Evolutionary conservation across 2,888 invertebrate genomes (phyloP), one percentile per base, ranked within the genome.

Genomic region (Heliconius charithonia): DNA sequence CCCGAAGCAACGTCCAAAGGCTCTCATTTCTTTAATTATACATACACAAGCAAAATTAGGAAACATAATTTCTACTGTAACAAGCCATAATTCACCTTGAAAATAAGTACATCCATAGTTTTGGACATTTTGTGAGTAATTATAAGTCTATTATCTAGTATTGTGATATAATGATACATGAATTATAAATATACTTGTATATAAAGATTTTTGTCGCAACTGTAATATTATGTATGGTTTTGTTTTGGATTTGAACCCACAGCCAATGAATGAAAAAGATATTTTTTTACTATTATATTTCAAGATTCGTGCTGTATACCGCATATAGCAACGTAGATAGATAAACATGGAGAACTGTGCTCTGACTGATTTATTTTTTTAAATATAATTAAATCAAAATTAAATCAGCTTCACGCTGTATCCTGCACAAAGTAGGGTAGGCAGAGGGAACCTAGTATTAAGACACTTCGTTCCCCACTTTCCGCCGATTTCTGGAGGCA

Each of bases 121-220:
- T 72, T 41, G 37, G 67, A 32, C 32, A 56, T 59, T 72, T 29
- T 32, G 56, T 71, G 51, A 16, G 7, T 41, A 27, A 71, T 56
- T 56, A 56, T 32, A 22, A 22, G 51, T n/a, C 13, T 72, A 56
- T 56, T 72, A 32, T n/a, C 71, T 32, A 59, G 51, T 25, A 32
- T 59, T 72, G 32, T 72, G 27, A 32, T 29, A 32, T 22, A n/a
- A 32, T 13, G 32, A 9, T 59, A 72, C n/a, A 59, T 72, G 56
- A 72, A 59, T 59, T 72, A 12, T 59, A 56, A 72, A 72, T 56
- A 16, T 59, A 32, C 72, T 59, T 13, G 29, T 25, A 6, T n/a
- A 32, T 29, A 59, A 1, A 32, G n/a, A 19, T 59, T 1, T 74
- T 72, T 85, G 25, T 13, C 12, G 41, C 37, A 37, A 67, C 22